Base-by-base conservation (phyloP, 2,797 vertebrate species). In the Neostethus bicornis region DNA sequence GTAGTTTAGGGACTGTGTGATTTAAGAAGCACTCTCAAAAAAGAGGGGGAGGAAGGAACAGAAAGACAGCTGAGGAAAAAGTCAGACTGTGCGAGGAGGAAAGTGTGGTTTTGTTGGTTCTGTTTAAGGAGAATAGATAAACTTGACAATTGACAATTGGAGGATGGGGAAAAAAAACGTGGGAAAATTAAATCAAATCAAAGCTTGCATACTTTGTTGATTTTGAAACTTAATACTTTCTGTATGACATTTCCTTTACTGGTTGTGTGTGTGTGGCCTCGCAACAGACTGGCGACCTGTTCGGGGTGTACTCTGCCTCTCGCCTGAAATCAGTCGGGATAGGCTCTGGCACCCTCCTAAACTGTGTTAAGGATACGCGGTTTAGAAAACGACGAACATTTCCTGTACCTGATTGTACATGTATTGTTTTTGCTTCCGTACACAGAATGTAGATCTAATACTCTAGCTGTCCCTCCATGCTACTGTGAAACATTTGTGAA, bases 1-100 rank as follows among this genome's bases (percentile, higher is more conserved):
- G 79, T 81, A 88, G 86, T 89, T 91, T 88, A 85, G 89, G 75
- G 85, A 87, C 86, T 65, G 81, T 82, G 75, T 92, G 90, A 92
- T 92, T 91, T 92, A 91, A 86, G 76, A 81, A 77, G 73, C 78
- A 61, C 71, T 79, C 69, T 85, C 73, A 69, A 77, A 63, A 67
- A 49, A 75, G 37, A 63, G 39, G 31, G 28, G 29, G 19, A 37
- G 59, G 17, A 28, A 34, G 47, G 45, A 45, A 55, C 7, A 20
- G 66, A 48, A 47, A 46, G 51, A 61, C 19, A 42, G 53, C 20
- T 23, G 20, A n/a, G 34, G 31, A 13, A n/a, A 23, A 41, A 41
- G 19, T 41, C 31, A 34, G 47, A 4, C 12, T 8, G 31, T 20
- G 16, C 34, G 20, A 61, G 65, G 57, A 68, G 61, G 45, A 73